Conservation (phyloP, 2,888 invertebrate species). For the Agriotes lineatus region DNA sequence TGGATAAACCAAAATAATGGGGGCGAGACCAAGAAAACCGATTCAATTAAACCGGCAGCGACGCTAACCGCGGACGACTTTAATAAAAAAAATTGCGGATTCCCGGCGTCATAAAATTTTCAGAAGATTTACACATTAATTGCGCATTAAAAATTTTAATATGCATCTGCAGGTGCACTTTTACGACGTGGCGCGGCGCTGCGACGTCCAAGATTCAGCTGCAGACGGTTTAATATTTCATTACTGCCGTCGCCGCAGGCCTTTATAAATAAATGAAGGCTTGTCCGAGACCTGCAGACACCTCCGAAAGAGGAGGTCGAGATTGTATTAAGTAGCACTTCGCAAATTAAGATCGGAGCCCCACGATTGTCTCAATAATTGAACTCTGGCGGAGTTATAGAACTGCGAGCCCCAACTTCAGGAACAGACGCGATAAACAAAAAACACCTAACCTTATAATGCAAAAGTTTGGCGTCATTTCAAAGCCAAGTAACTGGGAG, state of each 20-base stretch:
- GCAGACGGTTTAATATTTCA: conserved; percentile 35
- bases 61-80: not conserved
- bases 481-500: conserved; percentile 41
- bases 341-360: conserved; percentile 37
- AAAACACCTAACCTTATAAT: conserved; percentile 44
- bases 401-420: conserved; percentile 40
- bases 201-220: conserved; percentile 23
- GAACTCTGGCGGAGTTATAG: conserved; percentile 38
- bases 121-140: conserved; percentile 17
- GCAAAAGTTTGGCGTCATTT: conserved; percentile 44
- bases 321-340: conserved; percentile 28
- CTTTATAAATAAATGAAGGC: conserved; percentile 38
- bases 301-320: conserved; percentile 14
- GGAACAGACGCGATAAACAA: conserved; percentile 43
- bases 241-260: conserved; percentile 23
- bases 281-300: conserved; percentile 23
- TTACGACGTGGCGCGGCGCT: not conserved
- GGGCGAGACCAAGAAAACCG: too few relatives aligned
- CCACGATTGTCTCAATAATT: conserved; percentile 43
- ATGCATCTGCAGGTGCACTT: conserved; percentile 27
- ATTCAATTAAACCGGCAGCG: too few relatives aligned
- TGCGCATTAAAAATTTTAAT: conserved; percentile 11
- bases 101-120: conserved; percentile 5
- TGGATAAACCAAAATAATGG: not conserved
- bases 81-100: not conserved